Evolutionary conservation across 2,113 vertebrate genomes (phyloP).

Genomic region (Hiodon tergisus): DNA sequence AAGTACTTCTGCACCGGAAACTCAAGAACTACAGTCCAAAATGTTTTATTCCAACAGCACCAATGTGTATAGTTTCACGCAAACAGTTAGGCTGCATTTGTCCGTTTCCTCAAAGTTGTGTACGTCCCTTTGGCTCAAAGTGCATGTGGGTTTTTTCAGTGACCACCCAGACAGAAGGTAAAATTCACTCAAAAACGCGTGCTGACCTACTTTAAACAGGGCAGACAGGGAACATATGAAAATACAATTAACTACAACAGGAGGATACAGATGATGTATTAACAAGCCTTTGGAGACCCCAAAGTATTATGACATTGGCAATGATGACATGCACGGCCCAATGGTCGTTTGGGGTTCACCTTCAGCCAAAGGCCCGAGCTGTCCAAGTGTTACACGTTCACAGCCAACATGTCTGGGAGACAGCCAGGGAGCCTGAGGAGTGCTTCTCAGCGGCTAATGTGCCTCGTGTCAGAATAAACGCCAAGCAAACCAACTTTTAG

Average conservation of each 20-base stretch:
- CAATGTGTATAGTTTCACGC: too few relatives aligned
- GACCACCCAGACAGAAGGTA: background rate
- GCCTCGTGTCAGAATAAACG: too few relatives aligned
- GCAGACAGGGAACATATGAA: background rate
- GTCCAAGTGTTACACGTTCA: background rate
- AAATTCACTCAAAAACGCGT: too few relatives aligned
- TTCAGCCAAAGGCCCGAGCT: background rate
- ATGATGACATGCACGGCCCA: background rate
- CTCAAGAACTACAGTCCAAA: too few relatives aligned
- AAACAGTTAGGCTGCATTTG: too few relatives aligned
- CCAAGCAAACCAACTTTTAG: too few relatives aligned
- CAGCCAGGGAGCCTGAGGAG: background rate
- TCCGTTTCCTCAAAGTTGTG: too few relatives aligned
- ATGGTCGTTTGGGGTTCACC: background rate
- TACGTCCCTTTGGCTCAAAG: background rate
- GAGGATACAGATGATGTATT: background rate
- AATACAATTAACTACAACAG: background rate
- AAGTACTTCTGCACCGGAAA: too few relatives aligned
- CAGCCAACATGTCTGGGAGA: background rate
- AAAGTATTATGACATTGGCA: background rate
- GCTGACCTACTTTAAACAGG: slow-evolving; percentile 7
- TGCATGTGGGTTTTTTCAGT: too few relatives aligned
- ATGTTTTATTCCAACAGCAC: too few relatives aligned
- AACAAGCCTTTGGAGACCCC: background rate
- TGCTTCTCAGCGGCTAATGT: too few relatives aligned